Conservation (phyloP, 2,113 vertebrate species). For the Crotalus tigris region DNA sequence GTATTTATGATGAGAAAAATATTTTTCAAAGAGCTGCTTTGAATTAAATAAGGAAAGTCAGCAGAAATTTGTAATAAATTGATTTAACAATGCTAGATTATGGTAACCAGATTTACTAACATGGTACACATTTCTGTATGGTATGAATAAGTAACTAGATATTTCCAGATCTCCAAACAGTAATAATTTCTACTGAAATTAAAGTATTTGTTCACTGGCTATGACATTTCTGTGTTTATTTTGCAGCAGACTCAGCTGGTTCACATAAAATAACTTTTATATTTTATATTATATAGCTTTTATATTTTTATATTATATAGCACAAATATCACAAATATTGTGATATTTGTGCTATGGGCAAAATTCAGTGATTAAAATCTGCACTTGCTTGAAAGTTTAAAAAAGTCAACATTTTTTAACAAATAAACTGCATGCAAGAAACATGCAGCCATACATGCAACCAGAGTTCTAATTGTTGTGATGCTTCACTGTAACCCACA, state of each 20-base stretch:
- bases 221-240: neutral
- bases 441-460: constrained; percentile 16
- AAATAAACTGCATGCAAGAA: constrained; percentile 16
- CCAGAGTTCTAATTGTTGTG: neutral
- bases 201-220: neutral
- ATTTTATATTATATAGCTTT: no score
- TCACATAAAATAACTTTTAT: neutral
- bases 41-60: neutral
- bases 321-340: no score
- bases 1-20: neutral
- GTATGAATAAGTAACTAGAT: neutral
- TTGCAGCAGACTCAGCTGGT: neutral
- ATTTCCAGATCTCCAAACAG: neutral
- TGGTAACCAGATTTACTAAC: neutral
- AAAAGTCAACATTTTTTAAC: neutral
- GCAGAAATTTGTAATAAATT: neutral
- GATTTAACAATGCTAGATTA: neutral
- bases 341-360: neutral
- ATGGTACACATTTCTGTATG: no score
- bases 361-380: neutral
- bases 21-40: neutral
- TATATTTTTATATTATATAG: no score
- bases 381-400: neutral
- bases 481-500: neutral
- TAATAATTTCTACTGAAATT: neutral